phyloP scores from a whole-genome alignment of 2,888 invertebrate species.

The Andricus curvator region DNA sequence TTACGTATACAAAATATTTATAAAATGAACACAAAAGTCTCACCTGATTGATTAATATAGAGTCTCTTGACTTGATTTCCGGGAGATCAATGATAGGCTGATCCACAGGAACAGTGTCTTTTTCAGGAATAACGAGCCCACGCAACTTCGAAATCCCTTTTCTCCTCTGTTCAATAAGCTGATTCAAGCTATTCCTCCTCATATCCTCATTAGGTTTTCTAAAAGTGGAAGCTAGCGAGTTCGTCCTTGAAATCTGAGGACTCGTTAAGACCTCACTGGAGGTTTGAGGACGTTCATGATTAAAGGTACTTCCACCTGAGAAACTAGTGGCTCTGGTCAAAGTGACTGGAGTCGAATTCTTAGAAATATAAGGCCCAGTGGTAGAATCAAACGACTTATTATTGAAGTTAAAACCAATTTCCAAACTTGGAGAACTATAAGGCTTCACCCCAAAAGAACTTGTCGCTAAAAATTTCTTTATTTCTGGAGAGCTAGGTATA shows the following conservation, averaged over 20 bases:
- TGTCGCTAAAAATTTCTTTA: not conserved
- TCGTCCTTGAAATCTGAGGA: slow-evolving; percentile 68
- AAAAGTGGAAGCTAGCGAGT: slow-evolving; percentile 71
- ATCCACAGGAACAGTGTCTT: slow-evolving; percentile 79
- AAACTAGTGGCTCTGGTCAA: slow-evolving; percentile 76
- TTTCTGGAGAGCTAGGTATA: not conserved
- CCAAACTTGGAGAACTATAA: not conserved
- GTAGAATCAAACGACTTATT: slow-evolving; percentile 17
- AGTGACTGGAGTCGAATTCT: slow-evolving; percentile 49
- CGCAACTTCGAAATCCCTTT: slow-evolving; percentile 91
- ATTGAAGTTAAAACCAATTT: not conserved
- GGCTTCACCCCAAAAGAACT: not conserved
- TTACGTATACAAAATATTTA: not conserved
- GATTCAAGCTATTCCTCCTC: slow-evolving; percentile 85
- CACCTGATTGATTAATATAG: slow-evolving; percentile 73
- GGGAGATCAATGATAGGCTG: slow-evolving; percentile 87
- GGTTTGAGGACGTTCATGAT: slow-evolving; percentile 80
- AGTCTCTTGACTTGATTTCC: slow-evolving; percentile 89
- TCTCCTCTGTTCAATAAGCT: slow-evolving; percentile 89
- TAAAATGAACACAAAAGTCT: slow-evolving; percentile 26
- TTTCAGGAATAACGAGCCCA: slow-evolving; percentile 93
- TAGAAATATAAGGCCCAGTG: not conserved
- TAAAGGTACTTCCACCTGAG: slow-evolving; percentile 70
- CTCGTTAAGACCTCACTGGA: slow-evolving; percentile 75
- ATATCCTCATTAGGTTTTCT: slow-evolving; percentile 66